phyloP scores from a whole-genome alignment of 2,888 invertebrate species.

The Dasypogon diadema region DNA sequence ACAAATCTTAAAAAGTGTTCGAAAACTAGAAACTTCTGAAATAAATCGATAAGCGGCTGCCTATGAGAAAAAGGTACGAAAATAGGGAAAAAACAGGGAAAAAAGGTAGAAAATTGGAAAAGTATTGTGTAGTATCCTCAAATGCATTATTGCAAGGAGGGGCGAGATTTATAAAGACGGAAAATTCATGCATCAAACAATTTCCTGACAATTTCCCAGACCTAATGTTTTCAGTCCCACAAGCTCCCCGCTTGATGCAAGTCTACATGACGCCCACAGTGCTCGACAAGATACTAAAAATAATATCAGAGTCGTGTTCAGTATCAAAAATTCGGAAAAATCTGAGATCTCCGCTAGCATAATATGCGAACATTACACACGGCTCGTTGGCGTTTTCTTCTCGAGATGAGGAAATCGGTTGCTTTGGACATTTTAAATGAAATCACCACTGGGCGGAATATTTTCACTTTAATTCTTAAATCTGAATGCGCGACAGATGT shows the following conservation, averaged over 20 bases:
- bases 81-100: too few relatives aligned
- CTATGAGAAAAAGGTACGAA: too few relatives aligned
- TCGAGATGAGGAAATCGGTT: background rate
- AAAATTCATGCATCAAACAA: background rate
- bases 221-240: background rate
- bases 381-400: conserved; percentile 25
- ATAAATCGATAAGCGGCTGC: too few relatives aligned
- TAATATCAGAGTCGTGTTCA: background rate
- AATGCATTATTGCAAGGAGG: too few relatives aligned
- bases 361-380: conserved; percentile 30
- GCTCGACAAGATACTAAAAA: conserved; percentile 21
- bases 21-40: background rate
- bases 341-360: conserved; percentile 15
- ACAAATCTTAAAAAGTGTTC: background rate
- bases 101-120: too few relatives aligned
- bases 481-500: background rate
- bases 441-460: background rate
- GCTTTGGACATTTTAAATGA: conserved; percentile 28
- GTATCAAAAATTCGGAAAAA: conserved; percentile 13
- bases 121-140: too few relatives aligned
- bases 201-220: background rate
- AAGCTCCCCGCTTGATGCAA: background rate
- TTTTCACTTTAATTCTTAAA: background rate
- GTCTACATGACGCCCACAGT: conserved; percentile 11
- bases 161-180: background rate